These are phyloP conservation scores for Eumacrocentrus americanus DNA, from an alignment of 2,888 invertebrate species.

Conservation along the genomic window DNA sequence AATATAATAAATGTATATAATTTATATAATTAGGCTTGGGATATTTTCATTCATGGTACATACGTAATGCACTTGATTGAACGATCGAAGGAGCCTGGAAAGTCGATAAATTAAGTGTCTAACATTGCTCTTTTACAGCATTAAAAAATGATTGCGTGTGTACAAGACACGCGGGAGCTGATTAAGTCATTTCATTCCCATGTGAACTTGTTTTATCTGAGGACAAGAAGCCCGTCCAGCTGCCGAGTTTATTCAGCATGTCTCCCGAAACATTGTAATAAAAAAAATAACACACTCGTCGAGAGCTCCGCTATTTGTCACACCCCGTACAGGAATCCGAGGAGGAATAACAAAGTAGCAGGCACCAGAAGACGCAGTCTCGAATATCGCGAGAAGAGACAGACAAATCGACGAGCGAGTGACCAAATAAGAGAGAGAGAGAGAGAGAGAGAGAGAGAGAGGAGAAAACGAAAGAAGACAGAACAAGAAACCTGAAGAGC, in stretches of 20 bases:
- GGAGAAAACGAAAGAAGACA: slow-evolving; percentile 16
- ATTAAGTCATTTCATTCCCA: neutral
- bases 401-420: slow-evolving; percentile 29
- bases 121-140: neutral
- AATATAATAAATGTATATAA: slow-evolving; percentile 35
- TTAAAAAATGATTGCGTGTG: slow-evolving; percentile 7
- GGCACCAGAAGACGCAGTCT: slow-evolving; percentile 6
- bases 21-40: slow-evolving; percentile 28
- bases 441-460: slow-evolving; percentile 8
- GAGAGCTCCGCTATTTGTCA: slow-evolving; percentile 23
- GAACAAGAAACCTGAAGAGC: slow-evolving; percentile 28
- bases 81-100: slow-evolving; percentile 24
- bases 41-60: neutral
- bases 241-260: neutral
- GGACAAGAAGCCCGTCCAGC: neutral
- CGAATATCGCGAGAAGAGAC: slow-evolving; percentile 28
- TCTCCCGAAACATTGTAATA: slow-evolving; percentile 9
- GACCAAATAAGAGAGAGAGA: slow-evolving; percentile 17
- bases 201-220: too few species aligned
- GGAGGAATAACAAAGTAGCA: slow-evolving; percentile 23
- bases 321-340: slow-evolving; percentile 9
- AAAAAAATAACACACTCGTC: slow-evolving; percentile 13
- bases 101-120: slow-evolving; percentile 31
- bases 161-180: neutral
- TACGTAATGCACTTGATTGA: slow-evolving; percentile 23